phyloP scores from a whole-genome alignment of 37 sponge, comb jelly and placozoan genomes.

The Oscarella lobularis region DNA sequence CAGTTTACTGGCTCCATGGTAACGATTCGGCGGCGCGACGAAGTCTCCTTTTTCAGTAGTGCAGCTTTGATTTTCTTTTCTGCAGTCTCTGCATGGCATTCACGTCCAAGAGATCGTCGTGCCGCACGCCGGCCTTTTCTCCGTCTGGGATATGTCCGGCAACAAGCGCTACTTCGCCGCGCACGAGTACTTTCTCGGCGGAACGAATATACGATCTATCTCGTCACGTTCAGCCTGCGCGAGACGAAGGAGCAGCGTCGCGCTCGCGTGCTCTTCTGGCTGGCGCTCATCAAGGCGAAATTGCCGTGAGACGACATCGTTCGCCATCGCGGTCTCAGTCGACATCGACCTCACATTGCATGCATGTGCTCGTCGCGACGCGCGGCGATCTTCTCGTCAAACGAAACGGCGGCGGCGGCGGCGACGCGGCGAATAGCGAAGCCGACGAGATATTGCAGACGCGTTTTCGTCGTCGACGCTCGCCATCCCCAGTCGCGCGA shows the following conservation, averaged over 20 bases:
- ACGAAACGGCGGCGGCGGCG: neutral
- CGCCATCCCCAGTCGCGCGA: slow-evolving; percentile 36
- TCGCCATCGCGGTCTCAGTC: slow-evolving; percentile 12
- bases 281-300: slow-evolving; percentile 66
- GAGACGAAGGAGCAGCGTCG: slow-evolving; percentile 40
- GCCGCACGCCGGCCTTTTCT: slow-evolving; percentile 52
- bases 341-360: slow-evolving; percentile 28
- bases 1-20: too few relatives aligned
- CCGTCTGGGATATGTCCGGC: slow-evolving; percentile 84
- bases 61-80: too few relatives aligned
- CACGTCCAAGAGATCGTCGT: slow-evolving; percentile 28
- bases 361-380: slow-evolving; percentile 58
- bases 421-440: neutral
- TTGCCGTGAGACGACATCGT: slow-evolving; percentile 5
- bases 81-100: slow-evolving; percentile 48
- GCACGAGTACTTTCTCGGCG: slow-evolving; percentile 55
- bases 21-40: too few relatives aligned
- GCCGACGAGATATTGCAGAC: slow-evolving; percentile 15
- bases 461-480: slow-evolving; percentile 41
- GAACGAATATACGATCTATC: slow-evolving; percentile 35
- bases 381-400: neutral
- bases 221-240: slow-evolving; percentile 49
- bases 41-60: too few relatives aligned
- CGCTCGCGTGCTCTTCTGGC: slow-evolving; percentile 50
- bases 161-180: slow-evolving; percentile 38